Conservation (phyloP, 2,797 vertebrate genomes). For the Novumbra hubbsi region DNA sequence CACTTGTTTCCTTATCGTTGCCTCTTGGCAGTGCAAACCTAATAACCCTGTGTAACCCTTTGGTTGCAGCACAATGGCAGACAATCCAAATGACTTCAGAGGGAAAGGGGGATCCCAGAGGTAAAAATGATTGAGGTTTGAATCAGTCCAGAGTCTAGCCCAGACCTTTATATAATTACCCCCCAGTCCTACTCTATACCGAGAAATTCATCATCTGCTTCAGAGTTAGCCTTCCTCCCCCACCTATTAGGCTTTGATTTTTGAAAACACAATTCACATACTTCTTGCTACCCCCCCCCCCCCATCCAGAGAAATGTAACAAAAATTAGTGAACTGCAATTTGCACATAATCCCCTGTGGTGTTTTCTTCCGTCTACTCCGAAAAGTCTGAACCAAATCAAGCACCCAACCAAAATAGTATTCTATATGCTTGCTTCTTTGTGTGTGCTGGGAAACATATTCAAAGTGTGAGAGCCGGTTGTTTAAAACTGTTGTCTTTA, state of each 20-base stretch:
- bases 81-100: constrained; percentile 5
- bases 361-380: background rate
- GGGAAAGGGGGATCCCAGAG: background rate
- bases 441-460: constrained; percentile 5
- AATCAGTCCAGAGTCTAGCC: background rate
- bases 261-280: background rate
- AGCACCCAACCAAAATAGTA: background rate
- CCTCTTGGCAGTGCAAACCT: background rate
- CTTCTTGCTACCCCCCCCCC: background rate
- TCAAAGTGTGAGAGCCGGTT: background rate
- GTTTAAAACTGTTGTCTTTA: constrained; percentile 10
- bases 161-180: constrained; percentile 2
- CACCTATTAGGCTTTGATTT: background rate
- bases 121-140: constrained; percentile 1
- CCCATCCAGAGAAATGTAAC: background rate
- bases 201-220: background rate
- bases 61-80: background rate
- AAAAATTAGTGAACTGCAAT: background rate
- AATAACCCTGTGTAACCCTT: background rate
- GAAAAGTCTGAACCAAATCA: background rate
- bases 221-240: background rate
- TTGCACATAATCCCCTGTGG: background rate
- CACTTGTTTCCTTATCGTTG: background rate
- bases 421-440: constrained; percentile 10
- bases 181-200: background rate